Base-by-base conservation (phyloP, 2,888 invertebrate genomes). In the Aphidoletes aphidimyza region DNA sequence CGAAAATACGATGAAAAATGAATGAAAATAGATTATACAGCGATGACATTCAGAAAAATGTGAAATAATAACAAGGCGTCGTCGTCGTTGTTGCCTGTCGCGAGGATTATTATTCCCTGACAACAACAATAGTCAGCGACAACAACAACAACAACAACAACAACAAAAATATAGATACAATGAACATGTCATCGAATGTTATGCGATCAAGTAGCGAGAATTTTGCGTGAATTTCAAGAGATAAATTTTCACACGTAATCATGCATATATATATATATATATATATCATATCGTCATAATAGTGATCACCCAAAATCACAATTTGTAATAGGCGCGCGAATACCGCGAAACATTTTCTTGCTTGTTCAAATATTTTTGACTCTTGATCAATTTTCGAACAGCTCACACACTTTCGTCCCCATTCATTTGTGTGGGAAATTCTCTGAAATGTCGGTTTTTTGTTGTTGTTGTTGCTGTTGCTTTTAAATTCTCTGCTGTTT, bases 261-360 rank as follows among this genome's bases (percentile, higher is more conserved):
- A 22, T 54, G 3, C 22, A 54, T 54, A 5, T 3, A 22, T 54
- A 54, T 54, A 5, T 3, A 22, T 22, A 54, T 54, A 22, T 54
- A 47, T 47, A 47, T 17, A 19, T 47, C 9, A 54, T 54, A 54
- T 22, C n/a, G 6, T 54, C 54, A 22, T 14, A 54, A 6, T 22
- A 6, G 22, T 22, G 9, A 54, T 5, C 3, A 54, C 22, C 54
- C 22, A n/a, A n/a, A n/a, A n/a, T n/a, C n/a, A n/a, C n/a, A n/a
- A 54, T 54, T 54, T 54, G 54, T 54, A 54, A 54, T 54, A 17
- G 54, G 54, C n/a, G 54, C 54, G 54, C 54, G 54, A 54, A 22
- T 22, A 22, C 22, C 54, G n/a, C 54, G 47, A 22, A n/a, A 54
- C 22, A 54, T 54, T 54, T 22, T 54, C n/a, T 22, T 54, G 22